A percentile compares a stretch with the other conserved stretches of the same genome.
phyloP scores from a whole-genome alignment of 2,113 vertebrate genomes.

The Deroptyus accipitrinus region DNA sequence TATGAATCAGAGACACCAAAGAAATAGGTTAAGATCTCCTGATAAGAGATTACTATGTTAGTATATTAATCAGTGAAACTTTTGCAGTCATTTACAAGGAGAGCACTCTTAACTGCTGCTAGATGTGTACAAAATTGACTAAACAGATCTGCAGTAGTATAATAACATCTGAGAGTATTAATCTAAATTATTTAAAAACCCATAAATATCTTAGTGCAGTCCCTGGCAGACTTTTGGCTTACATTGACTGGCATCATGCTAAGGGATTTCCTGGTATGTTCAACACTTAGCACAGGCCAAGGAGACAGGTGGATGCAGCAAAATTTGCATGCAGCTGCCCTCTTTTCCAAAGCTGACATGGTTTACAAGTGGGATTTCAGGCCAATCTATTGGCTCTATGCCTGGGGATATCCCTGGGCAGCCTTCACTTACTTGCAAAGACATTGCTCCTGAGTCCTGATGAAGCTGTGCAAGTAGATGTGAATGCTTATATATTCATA shows the following conservation, averaged over 20 bases:
- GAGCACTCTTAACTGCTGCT: background rate
- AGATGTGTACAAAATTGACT: background rate
- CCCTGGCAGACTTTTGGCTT: background rate
- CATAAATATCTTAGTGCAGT: background rate
- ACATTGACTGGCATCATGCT: background rate
- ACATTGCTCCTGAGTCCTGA: fast-evolving
- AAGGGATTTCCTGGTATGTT: background rate
- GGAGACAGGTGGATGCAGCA: background rate
- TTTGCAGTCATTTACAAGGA: background rate
- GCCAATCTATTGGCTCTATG: fast-evolving
- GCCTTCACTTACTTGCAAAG: background rate
- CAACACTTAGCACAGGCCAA: background rate
- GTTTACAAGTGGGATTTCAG: background rate
- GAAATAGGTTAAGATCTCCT: background rate
- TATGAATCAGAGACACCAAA: background rate
- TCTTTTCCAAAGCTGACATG: background rate
- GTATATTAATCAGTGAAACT: background rate
- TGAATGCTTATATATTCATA: too few species aligned
- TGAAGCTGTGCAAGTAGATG: too few species aligned
- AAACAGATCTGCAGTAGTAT: background rate
- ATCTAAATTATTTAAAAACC: background rate
- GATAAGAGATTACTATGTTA: background rate
- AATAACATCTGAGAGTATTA: background rate
- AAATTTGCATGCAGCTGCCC: background rate
- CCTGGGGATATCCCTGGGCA: background rate